Percentiles rank a stretch among this genome's conserved stretches.
Evolutionary conservation across 2,797 vertebrate species (phyloP).

Genomic region (Chloroceryle inda): DNA sequence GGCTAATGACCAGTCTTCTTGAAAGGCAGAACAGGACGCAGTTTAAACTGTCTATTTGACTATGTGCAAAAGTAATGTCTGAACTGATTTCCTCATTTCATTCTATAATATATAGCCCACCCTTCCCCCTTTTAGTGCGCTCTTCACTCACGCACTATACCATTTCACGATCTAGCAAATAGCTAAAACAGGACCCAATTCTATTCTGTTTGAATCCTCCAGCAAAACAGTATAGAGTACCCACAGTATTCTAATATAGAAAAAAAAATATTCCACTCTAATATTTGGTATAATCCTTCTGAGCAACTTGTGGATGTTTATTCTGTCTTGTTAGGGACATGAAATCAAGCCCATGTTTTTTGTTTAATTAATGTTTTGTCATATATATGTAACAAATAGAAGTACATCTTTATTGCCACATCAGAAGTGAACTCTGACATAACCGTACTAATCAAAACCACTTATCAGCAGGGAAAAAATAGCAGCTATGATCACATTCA

Average conservation of each 20-base stretch:
- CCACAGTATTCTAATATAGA: background rate
- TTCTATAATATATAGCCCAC: background rate
- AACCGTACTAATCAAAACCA: background rate
- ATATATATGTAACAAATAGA: background rate
- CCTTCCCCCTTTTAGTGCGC: background rate
- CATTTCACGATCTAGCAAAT: background rate
- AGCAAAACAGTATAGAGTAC: background rate
- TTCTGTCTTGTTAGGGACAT: background rate
- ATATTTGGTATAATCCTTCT: background rate
- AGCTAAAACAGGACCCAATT: background rate
- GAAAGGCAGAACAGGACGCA: background rate
- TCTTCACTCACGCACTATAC: background rate
- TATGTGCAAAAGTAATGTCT: background rate
- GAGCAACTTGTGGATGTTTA: background rate
- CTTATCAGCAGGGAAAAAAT: rapidly evolving
- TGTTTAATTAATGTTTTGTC: background rate
- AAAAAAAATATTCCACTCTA: background rate
- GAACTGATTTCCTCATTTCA: background rate
- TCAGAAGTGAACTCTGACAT: background rate
- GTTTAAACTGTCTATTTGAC: background rate
- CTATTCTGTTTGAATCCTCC: background rate
- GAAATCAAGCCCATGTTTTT: background rate
- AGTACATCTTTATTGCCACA: background rate
- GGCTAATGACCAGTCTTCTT: background rate
- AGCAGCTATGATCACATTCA: background rate